A percentile compares a stretch with the other conserved stretches of the same genome.
phyloP scores from a whole-genome alignment of 2,113 vertebrate genomes.

The Erythrocebus patas region DNA sequence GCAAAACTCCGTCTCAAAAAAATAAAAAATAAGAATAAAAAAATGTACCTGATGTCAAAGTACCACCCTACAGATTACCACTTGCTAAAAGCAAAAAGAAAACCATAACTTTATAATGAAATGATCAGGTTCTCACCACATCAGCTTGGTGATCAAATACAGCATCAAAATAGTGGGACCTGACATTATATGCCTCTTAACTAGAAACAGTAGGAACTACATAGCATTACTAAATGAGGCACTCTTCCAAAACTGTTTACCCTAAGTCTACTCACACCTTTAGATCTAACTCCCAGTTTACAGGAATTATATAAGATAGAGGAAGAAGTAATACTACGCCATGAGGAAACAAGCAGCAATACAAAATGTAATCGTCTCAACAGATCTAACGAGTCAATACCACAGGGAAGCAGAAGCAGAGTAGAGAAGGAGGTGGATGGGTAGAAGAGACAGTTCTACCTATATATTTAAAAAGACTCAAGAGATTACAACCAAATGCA shows the following conservation, averaged over 20 bases:
- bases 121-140: not conserved
- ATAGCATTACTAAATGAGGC: not conserved
- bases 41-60: not conserved
- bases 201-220: not conserved
- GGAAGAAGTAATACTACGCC: not conserved
- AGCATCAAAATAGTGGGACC: not conserved
- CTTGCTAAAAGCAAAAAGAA: not conserved
- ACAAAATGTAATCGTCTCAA: not conserved
- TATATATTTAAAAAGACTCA: not conserved
- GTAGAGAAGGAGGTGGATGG: not conserved
- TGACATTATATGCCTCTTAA: not conserved
- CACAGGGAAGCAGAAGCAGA: not conserved
- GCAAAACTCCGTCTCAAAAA: too few relatives aligned
- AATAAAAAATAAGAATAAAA: too few relatives aligned
- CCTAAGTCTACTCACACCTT: not conserved
- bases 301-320: not conserved
- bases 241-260: not conserved
- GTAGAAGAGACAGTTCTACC: not conserved
- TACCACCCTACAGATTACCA: not conserved
- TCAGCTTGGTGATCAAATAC: not conserved
- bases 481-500: not conserved
- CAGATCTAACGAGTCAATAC: not conserved
- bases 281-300: not conserved
- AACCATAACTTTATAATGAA: slow-evolving; percentile 3
- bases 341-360: not conserved